Evolutionary conservation across 2,888 invertebrate species (phyloP), one percentile per base, ranked within the genome.

Genomic region (Helicoverpa assulta): DNA sequence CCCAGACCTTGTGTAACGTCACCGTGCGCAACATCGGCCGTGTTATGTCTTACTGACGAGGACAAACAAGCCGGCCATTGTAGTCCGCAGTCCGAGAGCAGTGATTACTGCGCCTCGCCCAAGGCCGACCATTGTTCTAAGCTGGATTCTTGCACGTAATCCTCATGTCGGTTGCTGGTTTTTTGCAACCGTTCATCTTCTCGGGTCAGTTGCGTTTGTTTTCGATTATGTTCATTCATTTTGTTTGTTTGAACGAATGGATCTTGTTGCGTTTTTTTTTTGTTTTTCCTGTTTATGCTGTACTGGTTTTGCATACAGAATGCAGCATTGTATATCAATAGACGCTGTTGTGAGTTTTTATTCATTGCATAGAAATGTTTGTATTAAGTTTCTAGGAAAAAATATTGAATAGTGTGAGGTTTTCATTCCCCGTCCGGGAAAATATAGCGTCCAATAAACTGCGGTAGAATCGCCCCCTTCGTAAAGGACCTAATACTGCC

Each of bases 111-210:
- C 89, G 90, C 88, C 86, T 86, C 83, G 92, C 92, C 91, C 93
- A 93, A 94, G 95, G 94, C 93, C 92, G 89, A 67, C 90, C 80
- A 94, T 94, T 94, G 95, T 95, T 95, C 92, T 90, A 88, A 88
- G 89, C 85, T 88, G 89, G 90, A 94, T 93, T 93, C 92, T 92
- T 92, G 90, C 94, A 94, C 94, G 92, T 91, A 90, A 92, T 91
- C 88, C 85, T 75, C 81, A 85, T 86, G 88, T 85, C 82, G 84
- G 85, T 87, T 86, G 82, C 78, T 81, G 76, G 76, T 86, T 87
- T 88, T 88, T 86, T 81, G 71, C 81, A 69, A 72, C 67, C 78
- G 68, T 84, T 81, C 73, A 78, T 79, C 81, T 76, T 75, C 77
- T 80, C 61, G 59, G 72, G 67, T 75, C 74, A 74, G 73, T 74